Conservation (phyloP, 2,797 vertebrate genomes). For the Zenarchopterus dispar region DNA sequence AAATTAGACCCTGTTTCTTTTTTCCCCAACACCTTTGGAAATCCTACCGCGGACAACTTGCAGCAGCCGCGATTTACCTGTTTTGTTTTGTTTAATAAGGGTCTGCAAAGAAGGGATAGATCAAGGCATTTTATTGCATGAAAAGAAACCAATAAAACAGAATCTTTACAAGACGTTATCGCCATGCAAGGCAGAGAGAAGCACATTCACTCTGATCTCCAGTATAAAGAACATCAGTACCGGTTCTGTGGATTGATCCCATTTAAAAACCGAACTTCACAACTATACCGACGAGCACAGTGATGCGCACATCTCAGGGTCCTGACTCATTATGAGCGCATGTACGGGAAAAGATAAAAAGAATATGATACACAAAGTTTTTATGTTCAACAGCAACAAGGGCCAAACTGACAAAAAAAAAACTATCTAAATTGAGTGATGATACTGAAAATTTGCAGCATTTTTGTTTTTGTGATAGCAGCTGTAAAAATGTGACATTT, state of each 20-base stretch:
- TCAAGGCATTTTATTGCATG: slow-evolving; percentile 75
- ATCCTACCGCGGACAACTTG: no score
- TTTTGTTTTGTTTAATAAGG: not conserved
- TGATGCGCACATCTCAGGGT: slow-evolving; percentile 47
- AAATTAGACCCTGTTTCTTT: no score
- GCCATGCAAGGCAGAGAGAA: slow-evolving; percentile 46
- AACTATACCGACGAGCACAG: slow-evolving; percentile 83
- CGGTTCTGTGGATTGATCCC: slow-evolving; percentile 87
- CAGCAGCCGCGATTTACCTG: no score
- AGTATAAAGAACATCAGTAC: slow-evolving; percentile 87
- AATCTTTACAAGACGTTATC: slow-evolving; percentile 68
- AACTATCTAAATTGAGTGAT: slow-evolving; percentile 33
- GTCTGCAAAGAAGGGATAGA: slow-evolving; percentile 24
- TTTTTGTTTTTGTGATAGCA: slow-evolving; percentile 52
- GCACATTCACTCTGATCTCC: slow-evolving; percentile 55
- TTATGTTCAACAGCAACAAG: slow-evolving; percentile 35
- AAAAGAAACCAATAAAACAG: slow-evolving; percentile 77
- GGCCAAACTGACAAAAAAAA: slow-evolving; percentile 19
- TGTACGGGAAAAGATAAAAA: slow-evolving; percentile 23
- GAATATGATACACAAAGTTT: slow-evolving; percentile 24
- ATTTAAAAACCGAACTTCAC: slow-evolving; percentile 96
- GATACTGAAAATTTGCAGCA: slow-evolving; percentile 54
- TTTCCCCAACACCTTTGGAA: no score
- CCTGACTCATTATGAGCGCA: slow-evolving; percentile 23
- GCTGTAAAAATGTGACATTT: slow-evolving; percentile 35